These are phyloP conservation scores for Epinephelus awoara DNA, from an alignment of 2,797 vertebrate genomes.

Conservation along the genomic window DNA sequence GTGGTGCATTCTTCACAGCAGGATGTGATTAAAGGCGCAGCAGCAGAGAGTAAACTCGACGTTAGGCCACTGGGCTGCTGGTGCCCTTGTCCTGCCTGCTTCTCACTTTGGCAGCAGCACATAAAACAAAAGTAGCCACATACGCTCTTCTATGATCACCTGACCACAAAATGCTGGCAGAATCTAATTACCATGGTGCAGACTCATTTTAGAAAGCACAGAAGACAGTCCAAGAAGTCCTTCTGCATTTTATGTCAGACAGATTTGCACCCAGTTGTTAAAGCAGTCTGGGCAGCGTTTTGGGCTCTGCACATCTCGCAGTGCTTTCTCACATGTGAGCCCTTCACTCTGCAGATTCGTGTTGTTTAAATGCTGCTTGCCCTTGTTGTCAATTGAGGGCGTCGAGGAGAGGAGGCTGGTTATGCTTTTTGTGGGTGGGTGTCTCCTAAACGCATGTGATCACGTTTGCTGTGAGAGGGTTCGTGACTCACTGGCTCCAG, in stretches of 20 bases:
- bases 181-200: slow-evolving; percentile 48
- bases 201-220: slow-evolving; percentile 53
- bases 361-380: slow-evolving; percentile 62
- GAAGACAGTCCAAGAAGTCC: slow-evolving; percentile 46
- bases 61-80: slow-evolving; percentile 21
- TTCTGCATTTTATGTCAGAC: slow-evolving; percentile 61
- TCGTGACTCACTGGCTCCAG: slow-evolving; percentile 84
- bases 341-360: slow-evolving; percentile 32
- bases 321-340: slow-evolving; percentile 46
- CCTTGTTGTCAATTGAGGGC: slow-evolving; percentile 58
- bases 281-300: slow-evolving; percentile 65
- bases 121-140: slow-evolving; percentile 67
- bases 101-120: slow-evolving; percentile 40
- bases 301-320: slow-evolving; percentile 46
- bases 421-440: slow-evolving; percentile 65
- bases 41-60: slow-evolving; percentile 30
- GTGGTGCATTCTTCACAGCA: slow-evolving; percentile 54
- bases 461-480: slow-evolving; percentile 76
- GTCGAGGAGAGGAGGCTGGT: slow-evolving; percentile 54
- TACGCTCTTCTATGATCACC: slow-evolving; percentile 56
- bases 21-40: slow-evolving; percentile 62
- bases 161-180: slow-evolving; percentile 48
- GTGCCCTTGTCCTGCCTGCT: slow-evolving; percentile 32
- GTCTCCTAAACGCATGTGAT: slow-evolving; percentile 77
- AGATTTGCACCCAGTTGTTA: slow-evolving; percentile 74